phyloP scores from a whole-genome alignment of 1,140 invertebrate species.

The Heliothis virescens region DNA sequence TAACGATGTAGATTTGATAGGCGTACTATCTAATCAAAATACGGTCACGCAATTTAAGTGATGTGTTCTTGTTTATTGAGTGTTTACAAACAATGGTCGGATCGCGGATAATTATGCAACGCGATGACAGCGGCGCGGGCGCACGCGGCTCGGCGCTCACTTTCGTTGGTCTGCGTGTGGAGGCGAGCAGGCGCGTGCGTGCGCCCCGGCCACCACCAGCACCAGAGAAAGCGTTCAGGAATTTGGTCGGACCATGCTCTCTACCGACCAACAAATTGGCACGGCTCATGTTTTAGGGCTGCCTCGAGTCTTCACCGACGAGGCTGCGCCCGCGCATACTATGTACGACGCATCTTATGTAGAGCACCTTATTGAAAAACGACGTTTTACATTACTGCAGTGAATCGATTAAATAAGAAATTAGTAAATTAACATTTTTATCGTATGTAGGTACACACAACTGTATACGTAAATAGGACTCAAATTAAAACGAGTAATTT shows the following conservation, averaged over 20 bases:
- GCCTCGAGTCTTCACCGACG: background rate
- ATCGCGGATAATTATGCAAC: slow-evolving; percentile 84
- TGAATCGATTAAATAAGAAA: no score
- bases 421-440: no score
- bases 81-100: slow-evolving; percentile 84
- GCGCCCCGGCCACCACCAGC: slow-evolving; percentile 61
- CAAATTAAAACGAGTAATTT: no score
- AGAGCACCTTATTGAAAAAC: no score
- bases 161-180: slow-evolving; percentile 77
- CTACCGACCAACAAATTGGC: slow-evolving; percentile 51
- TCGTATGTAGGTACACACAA: no score
- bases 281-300: slow-evolving; percentile 46
- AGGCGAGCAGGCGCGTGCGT: slow-evolving; percentile 53
- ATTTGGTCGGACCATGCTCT: slow-evolving; percentile 75
- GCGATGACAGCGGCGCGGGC: slow-evolving; percentile 72
- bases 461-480: no score
- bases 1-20: slow-evolving; percentile 40
- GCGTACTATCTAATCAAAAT: slow-evolving; percentile 67
- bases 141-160: slow-evolving; percentile 71
- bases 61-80: slow-evolving; percentile 70
- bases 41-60: slow-evolving; percentile 72
- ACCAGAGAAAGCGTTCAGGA: slow-evolving; percentile 83
- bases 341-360: no score
- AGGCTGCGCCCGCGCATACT: background rate
- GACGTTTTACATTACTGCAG: no score